Base-by-base conservation (phyloP, 1,140 invertebrate species). In the Magallana angulata region DNA sequence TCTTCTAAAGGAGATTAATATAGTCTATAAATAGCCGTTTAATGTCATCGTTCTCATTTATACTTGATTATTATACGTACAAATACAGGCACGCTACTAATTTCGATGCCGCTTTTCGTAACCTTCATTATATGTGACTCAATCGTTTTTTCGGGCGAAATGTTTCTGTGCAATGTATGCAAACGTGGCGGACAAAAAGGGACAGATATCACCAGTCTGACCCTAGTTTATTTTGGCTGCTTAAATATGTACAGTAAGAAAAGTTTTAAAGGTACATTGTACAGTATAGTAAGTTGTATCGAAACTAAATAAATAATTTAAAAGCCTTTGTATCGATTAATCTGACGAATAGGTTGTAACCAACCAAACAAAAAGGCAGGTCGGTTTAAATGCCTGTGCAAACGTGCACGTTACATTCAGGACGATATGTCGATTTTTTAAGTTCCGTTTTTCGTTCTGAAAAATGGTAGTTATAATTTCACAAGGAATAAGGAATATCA, bases 271-370 rank as follows among this genome's bases (percentile, higher is more conserved):
- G 68, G 68, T 76, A 76, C 24, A 7, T 30, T 48, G 68, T 76
- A 76, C 24, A 7, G 68, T 48, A 48, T 48, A 48, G 36, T 48
- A 48, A 48, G 36, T 48, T 48, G 36, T 48, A 48, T 4, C 36
- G 36, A 48, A 48, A 48, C 36, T 48, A 14, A 76, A 62, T 36
- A 12, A 30, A 76, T 48, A 11, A 18, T 11, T 12, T 14, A 9
- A 76, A 76, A 76, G 11, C n/a, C 24, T 76, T 24, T 36, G 68
- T 76, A 76, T 76, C 36, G 68, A 76, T 76, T 30, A 24, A 76
- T 76, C 68, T 76, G 24, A 76, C 68, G 68, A 76, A 24, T 11
- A 36, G 24, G 24, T 76, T 76, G 68, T 76, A 76, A 76, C 68
- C 68, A 76, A 76, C 68, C 68, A 76, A 24, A 76, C 68, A 76